Conservation (phyloP, 2,113 vertebrate genomes). For the Numida meleagris region DNA sequence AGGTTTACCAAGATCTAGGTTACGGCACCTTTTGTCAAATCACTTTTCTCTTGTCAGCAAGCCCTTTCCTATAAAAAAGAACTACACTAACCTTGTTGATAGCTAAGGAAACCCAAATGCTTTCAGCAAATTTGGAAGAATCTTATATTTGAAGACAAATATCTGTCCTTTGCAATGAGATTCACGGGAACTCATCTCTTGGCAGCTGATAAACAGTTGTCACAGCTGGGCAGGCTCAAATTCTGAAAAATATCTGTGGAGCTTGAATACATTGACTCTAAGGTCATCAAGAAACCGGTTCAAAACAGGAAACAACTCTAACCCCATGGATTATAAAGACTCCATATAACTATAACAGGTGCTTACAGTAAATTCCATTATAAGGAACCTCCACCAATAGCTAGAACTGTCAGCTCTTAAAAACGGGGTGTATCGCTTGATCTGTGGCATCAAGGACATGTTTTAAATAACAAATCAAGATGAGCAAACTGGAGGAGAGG, state of each 20-base stretch:
- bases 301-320: slow-evolving; percentile 9
- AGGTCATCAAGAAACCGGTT: neutral
- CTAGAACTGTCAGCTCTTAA: neutral
- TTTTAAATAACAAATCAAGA: neutral
- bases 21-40: slow-evolving; percentile 36
- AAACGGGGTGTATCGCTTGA: neutral
- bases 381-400: neutral
- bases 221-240: neutral
- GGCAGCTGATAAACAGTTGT: neutral
- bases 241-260: neutral
- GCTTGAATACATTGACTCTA: neutral
- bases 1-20: slow-evolving; percentile 11
- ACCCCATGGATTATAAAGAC: neutral
- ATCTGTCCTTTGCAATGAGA: neutral
- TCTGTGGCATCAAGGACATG: neutral
- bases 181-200: neutral
- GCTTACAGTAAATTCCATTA: slow-evolving; percentile 29
- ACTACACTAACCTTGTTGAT: neutral
- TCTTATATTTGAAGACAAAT: neutral
- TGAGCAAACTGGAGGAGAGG: neutral
- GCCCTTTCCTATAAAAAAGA: neutral
- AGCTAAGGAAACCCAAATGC: neutral
- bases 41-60: neutral
- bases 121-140: neutral
- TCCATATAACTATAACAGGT: neutral